phyloP scores from a whole-genome alignment of 2,888 invertebrate genomes.

The Ditula angustiorana region DNA sequence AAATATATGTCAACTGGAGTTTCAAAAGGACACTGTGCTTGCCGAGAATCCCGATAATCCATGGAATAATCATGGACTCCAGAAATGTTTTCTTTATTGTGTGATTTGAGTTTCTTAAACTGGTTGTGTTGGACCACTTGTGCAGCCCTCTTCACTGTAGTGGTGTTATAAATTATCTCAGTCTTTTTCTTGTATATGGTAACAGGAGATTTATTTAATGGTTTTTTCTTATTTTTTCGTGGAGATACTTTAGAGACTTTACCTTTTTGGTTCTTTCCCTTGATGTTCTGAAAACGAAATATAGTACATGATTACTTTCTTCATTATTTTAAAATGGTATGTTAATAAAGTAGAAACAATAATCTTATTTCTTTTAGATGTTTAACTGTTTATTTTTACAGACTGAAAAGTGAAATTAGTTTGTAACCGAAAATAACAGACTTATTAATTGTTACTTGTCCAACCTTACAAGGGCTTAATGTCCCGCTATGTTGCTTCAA shows the following conservation, averaged over 20 bases:
- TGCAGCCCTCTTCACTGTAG: conserved; percentile 61
- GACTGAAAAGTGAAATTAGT: too few species aligned
- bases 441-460: too few species aligned
- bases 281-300: conserved; percentile 59
- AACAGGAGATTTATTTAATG: conserved; percentile 71
- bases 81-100: conserved; percentile 64
- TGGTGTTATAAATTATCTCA: conserved; percentile 64
- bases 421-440: too few species aligned
- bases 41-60: conserved; percentile 54
- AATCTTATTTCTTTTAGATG: too few species aligned
- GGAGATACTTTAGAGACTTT: conserved; percentile 72
- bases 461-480: too few species aligned
- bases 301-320: too few species aligned
- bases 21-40: conserved; percentile 70
- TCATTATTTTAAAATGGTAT: too few species aligned
- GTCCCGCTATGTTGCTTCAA: too few species aligned
- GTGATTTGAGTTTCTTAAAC: conserved; percentile 54
- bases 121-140: conserved; percentile 60
- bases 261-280: conserved; percentile 58
- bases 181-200: conserved; percentile 70
- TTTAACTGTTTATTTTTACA: too few species aligned
- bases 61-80: conserved; percentile 57
- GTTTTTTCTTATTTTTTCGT: conserved; percentile 73
- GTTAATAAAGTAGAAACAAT: too few species aligned
- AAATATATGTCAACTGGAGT: conserved; percentile 68